Conservation (phyloP, 2,888 invertebrate genomes). For the Eristalis arbustorum region DNA sequence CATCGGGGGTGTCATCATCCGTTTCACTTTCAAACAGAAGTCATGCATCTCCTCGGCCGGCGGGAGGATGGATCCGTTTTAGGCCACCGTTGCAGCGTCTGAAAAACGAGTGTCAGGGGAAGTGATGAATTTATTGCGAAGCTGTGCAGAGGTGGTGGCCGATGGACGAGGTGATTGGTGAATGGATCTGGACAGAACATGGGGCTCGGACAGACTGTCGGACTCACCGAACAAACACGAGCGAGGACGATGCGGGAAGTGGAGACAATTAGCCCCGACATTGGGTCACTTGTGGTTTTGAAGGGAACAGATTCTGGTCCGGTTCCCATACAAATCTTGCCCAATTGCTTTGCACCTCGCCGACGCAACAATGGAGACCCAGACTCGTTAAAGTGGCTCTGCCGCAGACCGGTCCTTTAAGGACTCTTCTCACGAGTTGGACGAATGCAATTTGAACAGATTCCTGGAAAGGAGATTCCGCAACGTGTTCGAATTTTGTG, state of each 20-base stretch:
- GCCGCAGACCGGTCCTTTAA: not conserved
- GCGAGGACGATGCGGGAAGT: not conserved
- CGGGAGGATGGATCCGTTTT: not conserved
- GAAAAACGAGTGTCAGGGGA: constrained; percentile 1
- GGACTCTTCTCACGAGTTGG: not conserved
- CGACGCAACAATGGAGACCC: too few species aligned
- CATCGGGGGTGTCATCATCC: constrained; percentile 33
- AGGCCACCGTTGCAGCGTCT: not conserved
- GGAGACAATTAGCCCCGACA: too few species aligned
- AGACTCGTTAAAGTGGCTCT: not conserved
- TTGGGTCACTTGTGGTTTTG: too few species aligned
- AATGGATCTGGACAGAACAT: not conserved
- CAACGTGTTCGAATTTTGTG: not conserved
- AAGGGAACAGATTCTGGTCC: too few species aligned
- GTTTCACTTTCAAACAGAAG: constrained; percentile 55
- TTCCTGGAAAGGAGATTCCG: not conserved
- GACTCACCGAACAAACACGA: not conserved
- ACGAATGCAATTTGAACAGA: not conserved
- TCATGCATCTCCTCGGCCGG: constrained; percentile 27
- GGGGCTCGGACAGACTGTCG: not conserved
- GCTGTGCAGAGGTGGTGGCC: not conserved
- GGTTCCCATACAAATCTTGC: too few species aligned
- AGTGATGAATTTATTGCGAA: constrained; percentile 32
- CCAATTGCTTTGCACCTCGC: too few species aligned
- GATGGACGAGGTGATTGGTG: not conserved